Percentiles rank a stretch among this genome's conserved stretches.
phyloP scores from a whole-genome alignment of 2,797 vertebrate genomes.

The Myotis pilosus region DNA sequence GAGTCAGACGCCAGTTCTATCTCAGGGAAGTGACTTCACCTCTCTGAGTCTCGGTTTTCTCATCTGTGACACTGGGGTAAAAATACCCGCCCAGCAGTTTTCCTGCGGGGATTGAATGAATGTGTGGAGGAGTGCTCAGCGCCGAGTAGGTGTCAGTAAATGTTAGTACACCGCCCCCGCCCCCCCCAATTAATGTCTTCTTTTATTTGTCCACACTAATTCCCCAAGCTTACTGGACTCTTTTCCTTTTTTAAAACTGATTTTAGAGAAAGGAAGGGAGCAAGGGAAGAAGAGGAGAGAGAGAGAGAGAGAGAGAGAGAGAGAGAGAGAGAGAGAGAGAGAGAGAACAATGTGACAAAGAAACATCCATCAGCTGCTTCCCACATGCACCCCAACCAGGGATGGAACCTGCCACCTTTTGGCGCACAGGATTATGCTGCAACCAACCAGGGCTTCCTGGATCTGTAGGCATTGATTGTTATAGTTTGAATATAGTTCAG shows the following conservation, averaged over 20 bases:
- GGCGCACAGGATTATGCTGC: neutral
- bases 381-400: neutral
- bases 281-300: too few relatives aligned
- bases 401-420: neutral
- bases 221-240: neutral
- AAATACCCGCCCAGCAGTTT: neutral
- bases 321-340: too few relatives aligned
- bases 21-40: neutral
- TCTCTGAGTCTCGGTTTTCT: neutral
- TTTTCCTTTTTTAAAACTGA: neutral
- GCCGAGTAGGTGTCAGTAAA: neutral
- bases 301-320: too few relatives aligned
- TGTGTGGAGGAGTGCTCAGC: neutral
- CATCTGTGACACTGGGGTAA: neutral
- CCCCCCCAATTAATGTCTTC: neutral
- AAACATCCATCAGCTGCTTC: neutral
- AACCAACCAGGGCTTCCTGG: neutral
- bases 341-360: neutral
- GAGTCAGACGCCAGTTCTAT: neutral
- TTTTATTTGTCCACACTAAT: neutral
- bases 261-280: neutral
- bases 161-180: neutral
- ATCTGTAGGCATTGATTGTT: neutral
- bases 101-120: neutral
- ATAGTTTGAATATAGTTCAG: slow-evolving; percentile 32